phyloP scores from a whole-genome alignment of 2,113 vertebrate species.

The Speoplatyrhinus poulsoni region DNA sequence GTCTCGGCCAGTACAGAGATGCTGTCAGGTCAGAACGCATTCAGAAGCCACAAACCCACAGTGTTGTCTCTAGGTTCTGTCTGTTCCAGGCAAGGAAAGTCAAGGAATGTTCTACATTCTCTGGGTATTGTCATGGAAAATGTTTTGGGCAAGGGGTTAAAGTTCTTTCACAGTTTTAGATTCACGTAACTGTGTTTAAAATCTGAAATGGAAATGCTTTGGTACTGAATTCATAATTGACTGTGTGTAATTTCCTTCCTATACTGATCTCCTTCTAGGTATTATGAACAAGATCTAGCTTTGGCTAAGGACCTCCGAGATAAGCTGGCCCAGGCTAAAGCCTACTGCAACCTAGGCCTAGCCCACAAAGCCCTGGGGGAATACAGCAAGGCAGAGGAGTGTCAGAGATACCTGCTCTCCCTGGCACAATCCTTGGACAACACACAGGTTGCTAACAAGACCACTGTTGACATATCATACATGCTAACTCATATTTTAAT shows the following conservation, averaged over 20 bases:
- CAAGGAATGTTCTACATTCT: too few relatives aligned
- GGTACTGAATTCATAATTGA: too few relatives aligned
- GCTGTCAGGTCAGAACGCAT: slow-evolving; percentile 78
- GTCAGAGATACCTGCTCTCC: slow-evolving; percentile 91
- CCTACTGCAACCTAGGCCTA: slow-evolving; percentile 94
- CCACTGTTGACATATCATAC: neutral
- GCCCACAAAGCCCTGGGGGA: slow-evolving; percentile 92
- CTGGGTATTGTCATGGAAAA: too few relatives aligned
- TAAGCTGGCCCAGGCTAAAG: slow-evolving; percentile 93
- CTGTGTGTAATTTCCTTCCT: neutral
- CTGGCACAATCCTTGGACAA: slow-evolving; percentile 90
- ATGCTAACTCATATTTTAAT: too few relatives aligned
- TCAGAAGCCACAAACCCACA: too few relatives aligned
- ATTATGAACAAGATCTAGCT: slow-evolving; percentile 92
- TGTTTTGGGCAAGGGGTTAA: neutral
- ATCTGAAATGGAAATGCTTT: too few relatives aligned
- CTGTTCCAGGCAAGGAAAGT: too few relatives aligned
- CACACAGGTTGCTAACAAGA: slow-evolving; percentile 70
- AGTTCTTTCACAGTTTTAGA: neutral
- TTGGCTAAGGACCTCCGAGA: slow-evolving; percentile 93
- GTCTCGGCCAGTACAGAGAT: slow-evolving; percentile 90
- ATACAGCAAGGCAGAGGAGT: slow-evolving; percentile 89
- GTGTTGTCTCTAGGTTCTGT: too few relatives aligned
- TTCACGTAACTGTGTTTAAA: too few relatives aligned
- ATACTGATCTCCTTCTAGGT: slow-evolving; percentile 50